These are phyloP conservation scores for Dione juno DNA, from an alignment of 2,888 invertebrate genomes.

Conservation along the genomic window DNA sequence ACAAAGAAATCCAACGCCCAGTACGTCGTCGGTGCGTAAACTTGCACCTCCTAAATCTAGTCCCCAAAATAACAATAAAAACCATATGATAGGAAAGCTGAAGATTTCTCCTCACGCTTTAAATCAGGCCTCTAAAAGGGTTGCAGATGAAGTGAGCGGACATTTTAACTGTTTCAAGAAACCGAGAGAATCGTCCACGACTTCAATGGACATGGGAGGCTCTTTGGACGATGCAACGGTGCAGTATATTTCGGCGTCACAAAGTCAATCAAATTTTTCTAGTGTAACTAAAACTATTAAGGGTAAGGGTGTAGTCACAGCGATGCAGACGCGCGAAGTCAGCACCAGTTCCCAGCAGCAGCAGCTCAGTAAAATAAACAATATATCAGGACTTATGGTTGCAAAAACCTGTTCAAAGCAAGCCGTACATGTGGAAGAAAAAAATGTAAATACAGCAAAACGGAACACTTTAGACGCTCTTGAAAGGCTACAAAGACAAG, in stretches of 20 bases:
- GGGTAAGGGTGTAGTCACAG: slow-evolving; percentile 63
- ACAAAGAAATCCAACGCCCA: slow-evolving; percentile 55
- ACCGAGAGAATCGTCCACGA: slow-evolving; percentile 68
- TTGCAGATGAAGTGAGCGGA: slow-evolving; percentile 57
- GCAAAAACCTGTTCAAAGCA: slow-evolving; percentile 67
- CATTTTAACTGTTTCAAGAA: slow-evolving; percentile 76
- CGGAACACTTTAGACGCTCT: slow-evolving; percentile 72
- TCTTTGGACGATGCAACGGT: slow-evolving; percentile 53
- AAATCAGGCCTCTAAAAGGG: slow-evolving; percentile 56
- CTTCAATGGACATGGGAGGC: slow-evolving; percentile 56
- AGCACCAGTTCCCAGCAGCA: slow-evolving; percentile 66
- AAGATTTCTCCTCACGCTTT: slow-evolving; percentile 66
- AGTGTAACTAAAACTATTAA: slow-evolving; percentile 64
- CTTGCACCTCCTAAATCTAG: slow-evolving; percentile 49
- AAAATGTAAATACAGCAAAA: slow-evolving; percentile 58
- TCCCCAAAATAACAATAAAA: slow-evolving; percentile 35
- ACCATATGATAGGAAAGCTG: slow-evolving; percentile 55
- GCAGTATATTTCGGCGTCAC: slow-evolving; percentile 60
- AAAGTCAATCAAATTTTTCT: slow-evolving; percentile 61
- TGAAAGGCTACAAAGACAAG: slow-evolving; percentile 74
- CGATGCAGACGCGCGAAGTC: slow-evolving; percentile 67
- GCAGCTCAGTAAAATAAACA: slow-evolving; percentile 64
- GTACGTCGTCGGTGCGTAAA: slow-evolving; percentile 55
- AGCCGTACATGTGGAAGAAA: slow-evolving; percentile 62
- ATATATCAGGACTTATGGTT: slow-evolving; percentile 65